Percentiles rank a stretch among this genome's conserved stretches.
These are phyloP conservation scores for Pachyrhynchus sulphureomaculatus DNA, from an alignment of 1,140 invertebrate species.

Conservation along the genomic window DNA sequence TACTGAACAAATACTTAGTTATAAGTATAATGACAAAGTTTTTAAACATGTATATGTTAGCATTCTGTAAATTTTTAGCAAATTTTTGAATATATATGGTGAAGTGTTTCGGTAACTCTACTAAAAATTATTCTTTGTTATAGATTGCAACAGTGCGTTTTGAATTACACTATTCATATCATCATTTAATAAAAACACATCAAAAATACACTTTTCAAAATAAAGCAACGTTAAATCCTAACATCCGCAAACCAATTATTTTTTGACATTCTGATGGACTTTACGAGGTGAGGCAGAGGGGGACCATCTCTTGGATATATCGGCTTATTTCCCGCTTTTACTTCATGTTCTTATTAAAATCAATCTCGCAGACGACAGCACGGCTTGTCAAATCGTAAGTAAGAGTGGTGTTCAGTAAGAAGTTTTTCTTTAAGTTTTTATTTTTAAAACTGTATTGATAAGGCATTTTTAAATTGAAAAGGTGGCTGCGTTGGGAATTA, in stretches of 20 bases:
- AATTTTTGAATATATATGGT: too few relatives aligned
- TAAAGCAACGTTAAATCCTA: slow-evolving; percentile 1
- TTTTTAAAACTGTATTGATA: too few relatives aligned
- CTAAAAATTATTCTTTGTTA: too few relatives aligned
- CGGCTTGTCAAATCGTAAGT: slow-evolving; percentile 27
- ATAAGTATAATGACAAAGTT: too few relatives aligned
- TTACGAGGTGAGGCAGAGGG: slow-evolving; percentile 4
- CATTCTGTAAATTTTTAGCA: too few relatives aligned
- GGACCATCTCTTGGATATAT: slow-evolving; percentile 25
- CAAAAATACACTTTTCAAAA: slow-evolving; percentile 8
- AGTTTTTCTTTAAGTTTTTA: slow-evolving; percentile 7
- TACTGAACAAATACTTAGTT: too few relatives aligned
- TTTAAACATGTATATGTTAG: too few relatives aligned
- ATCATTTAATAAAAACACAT: background rate
- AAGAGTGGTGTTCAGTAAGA: background rate
- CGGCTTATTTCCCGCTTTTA: slow-evolving; percentile 29
- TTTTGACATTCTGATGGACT: slow-evolving; percentile 26
- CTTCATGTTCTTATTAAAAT: slow-evolving; percentile 32
- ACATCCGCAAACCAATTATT: slow-evolving; percentile 29
- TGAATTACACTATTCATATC: too few relatives aligned
- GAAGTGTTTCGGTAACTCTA: too few relatives aligned
- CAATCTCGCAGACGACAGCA: slow-evolving; percentile 25
- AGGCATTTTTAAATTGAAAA: too few relatives aligned
- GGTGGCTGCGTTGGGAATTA: too few relatives aligned
- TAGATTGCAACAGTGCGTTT: too few relatives aligned